A percentile compares a stretch with the other conserved stretches of the same genome.
Conservation (phyloP, 2,113 vertebrate species). For the Aythya baeri region DNA sequence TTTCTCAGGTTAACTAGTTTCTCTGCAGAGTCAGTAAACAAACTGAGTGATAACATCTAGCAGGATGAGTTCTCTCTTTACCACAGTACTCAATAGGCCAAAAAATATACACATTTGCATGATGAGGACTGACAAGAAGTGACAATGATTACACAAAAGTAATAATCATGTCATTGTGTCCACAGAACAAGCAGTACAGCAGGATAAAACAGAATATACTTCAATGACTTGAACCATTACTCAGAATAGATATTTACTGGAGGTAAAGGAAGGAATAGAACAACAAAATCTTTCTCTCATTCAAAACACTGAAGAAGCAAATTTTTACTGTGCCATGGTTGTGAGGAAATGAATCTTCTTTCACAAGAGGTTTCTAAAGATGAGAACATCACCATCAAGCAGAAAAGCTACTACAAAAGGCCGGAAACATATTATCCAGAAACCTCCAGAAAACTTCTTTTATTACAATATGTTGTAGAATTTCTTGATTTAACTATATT, state of each 20-base stretch:
- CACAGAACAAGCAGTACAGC: neutral
- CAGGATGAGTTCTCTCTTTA: neutral
- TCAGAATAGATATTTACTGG: neutral
- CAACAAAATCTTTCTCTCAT: neutral
- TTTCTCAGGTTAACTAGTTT: constrained; percentile 30
- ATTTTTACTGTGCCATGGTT: neutral
- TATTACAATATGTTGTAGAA: accelerated
- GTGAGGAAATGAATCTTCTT: neutral
- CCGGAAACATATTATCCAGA: neutral
- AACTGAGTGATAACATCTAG: neutral
- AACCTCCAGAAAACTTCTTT: neutral
- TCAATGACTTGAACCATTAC: neutral
- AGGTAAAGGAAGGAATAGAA: neutral
- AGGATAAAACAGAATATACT: neutral
- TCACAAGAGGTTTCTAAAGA: neutral
- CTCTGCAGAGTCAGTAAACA: neutral
- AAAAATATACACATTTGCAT: neutral
- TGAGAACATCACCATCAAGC: neutral
- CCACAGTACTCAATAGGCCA: neutral
- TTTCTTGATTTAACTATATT: neutral
- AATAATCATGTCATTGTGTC: neutral
- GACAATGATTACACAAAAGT: neutral
- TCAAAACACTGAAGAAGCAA: neutral
- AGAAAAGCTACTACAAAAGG: neutral
- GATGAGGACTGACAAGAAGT: neutral